Percentiles rank a stretch among this genome's conserved stretches.
These are phyloP conservation scores for Telmatherina bonti DNA, from an alignment of 2,797 vertebrate genomes.

Conservation along the genomic window DNA sequence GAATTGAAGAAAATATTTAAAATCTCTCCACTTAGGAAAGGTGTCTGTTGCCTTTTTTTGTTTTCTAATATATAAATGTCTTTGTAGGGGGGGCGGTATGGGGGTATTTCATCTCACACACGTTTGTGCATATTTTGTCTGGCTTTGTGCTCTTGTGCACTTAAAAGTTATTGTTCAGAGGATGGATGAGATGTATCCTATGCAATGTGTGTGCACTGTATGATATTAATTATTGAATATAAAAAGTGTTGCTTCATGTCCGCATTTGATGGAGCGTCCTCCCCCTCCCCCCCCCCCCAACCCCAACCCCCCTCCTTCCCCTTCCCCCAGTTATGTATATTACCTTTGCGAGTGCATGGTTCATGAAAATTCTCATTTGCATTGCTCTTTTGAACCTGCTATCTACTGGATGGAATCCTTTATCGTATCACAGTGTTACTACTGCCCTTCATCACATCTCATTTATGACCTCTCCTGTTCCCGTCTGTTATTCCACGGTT, in stretches of 20 bases:
- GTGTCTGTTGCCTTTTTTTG: constrained; percentile 55
- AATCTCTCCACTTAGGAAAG: constrained; percentile 67
- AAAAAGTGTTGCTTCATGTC: constrained; percentile 78
- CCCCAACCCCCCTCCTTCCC: constrained; percentile 29
- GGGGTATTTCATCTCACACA: constrained; percentile 66
- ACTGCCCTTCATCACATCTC: constrained; percentile 73
- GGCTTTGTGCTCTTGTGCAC: constrained; percentile 62
- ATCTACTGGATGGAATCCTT: constrained; percentile 63
- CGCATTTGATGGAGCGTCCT: constrained; percentile 72
- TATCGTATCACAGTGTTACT: constrained; percentile 45
- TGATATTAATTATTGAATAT: constrained; percentile 77
- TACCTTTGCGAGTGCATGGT: constrained; percentile 73
- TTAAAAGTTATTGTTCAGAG: constrained; percentile 77
- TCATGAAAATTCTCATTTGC: constrained; percentile 80
- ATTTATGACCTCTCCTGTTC: constrained; percentile 64
- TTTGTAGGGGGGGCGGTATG: constrained; percentile 48
- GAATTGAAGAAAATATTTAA: constrained; percentile 71
- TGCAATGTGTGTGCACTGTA: constrained; percentile 65
- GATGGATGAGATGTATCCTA: constrained; percentile 69
- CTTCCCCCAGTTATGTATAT: constrained; percentile 78
- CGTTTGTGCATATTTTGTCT: constrained; percentile 68
- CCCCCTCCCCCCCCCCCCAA: constrained; percentile 40
- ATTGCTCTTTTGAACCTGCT: constrained; percentile 66
- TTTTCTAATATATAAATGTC: constrained; percentile 33
- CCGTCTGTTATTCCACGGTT: constrained; percentile 49